A percentile compares a stretch with the other conserved stretches of the same genome.
Conservation (phyloP, 1,140 invertebrate species). For the Lithobius niger region DNA sequence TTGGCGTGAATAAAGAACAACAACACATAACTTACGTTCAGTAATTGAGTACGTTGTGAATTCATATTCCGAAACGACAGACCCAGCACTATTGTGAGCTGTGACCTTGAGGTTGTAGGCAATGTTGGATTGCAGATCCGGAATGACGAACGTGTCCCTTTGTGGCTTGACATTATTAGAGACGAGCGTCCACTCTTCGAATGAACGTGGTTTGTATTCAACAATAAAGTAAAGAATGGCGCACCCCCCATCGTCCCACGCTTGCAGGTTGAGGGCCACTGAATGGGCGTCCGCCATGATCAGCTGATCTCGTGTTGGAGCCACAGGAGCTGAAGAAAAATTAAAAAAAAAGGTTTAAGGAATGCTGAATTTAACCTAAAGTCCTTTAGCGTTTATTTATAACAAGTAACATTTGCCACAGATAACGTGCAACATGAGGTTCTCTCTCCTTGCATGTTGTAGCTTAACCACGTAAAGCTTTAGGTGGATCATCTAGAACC, state of each 20-base stretch:
- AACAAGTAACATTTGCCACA: too few species aligned
- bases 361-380: too few species aligned
- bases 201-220: slow-evolving; percentile 44
- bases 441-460: too few species aligned
- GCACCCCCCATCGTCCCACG: slow-evolving; percentile 79
- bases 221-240: slow-evolving; percentile 75
- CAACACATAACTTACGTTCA: too few species aligned
- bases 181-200: slow-evolving; percentile 14
- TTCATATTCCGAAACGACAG: slow-evolving; percentile 14
- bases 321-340: slow-evolving; percentile 6
- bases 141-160: slow-evolving; percentile 13
- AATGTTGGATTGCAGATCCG: slow-evolving; percentile 14
- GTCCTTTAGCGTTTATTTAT: too few species aligned
- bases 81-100: slow-evolving; percentile 18
- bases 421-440: too few species aligned
- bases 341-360: too few species aligned
- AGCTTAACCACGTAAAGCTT: too few species aligned
- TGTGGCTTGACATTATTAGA: slow-evolving; percentile 20
- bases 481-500: too few species aligned
- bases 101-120: slow-evolving; percentile 16
- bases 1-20: too few species aligned
- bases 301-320: slow-evolving; percentile 4
- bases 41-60: too few species aligned
- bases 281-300: slow-evolving; percentile 60
- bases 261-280: slow-evolving; percentile 71